These are phyloP conservation scores for Conomelus anceps DNA, from an alignment of 2,888 invertebrate genomes.

Conservation along the genomic window DNA sequence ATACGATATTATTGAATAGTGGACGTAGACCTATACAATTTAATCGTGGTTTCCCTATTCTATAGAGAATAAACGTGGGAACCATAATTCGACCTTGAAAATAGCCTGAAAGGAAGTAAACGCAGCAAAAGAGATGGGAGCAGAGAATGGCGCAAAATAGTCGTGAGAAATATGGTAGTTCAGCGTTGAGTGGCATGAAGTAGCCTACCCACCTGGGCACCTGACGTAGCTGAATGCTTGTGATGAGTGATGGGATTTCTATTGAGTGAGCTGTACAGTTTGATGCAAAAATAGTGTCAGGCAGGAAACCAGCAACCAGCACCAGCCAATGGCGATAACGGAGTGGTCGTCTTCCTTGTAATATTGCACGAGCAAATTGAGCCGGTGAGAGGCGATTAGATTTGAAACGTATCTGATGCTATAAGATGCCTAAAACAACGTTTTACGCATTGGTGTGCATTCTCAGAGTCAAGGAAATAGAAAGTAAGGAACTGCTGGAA, in stretches of 20 bases:
- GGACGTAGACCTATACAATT: no score
- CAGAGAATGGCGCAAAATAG: background rate
- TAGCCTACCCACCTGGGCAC: no score
- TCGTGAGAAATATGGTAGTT: background rate
- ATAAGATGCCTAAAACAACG: background rate
- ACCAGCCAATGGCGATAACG: background rate
- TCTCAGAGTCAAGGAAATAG: background rate
- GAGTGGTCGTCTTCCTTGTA: background rate
- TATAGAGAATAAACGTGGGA: background rate
- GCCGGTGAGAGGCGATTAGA: background rate
- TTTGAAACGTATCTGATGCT: no score
- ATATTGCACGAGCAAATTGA: background rate
- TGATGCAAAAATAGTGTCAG: background rate
- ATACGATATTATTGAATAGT: background rate
- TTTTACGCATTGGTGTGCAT: background rate
- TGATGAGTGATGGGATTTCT: background rate
- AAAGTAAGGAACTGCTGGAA: background rate
- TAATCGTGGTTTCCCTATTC: background rate
- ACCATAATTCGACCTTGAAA: background rate
- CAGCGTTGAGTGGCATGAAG: background rate
- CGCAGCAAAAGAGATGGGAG: background rate
- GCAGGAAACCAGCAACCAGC: no score
- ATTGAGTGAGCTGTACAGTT: background rate
- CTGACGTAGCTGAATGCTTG: background rate
- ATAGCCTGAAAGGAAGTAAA: background rate